Base-by-base conservation (phyloP, 1,140 invertebrate species). In the Eriocheir sinensis region DNA sequence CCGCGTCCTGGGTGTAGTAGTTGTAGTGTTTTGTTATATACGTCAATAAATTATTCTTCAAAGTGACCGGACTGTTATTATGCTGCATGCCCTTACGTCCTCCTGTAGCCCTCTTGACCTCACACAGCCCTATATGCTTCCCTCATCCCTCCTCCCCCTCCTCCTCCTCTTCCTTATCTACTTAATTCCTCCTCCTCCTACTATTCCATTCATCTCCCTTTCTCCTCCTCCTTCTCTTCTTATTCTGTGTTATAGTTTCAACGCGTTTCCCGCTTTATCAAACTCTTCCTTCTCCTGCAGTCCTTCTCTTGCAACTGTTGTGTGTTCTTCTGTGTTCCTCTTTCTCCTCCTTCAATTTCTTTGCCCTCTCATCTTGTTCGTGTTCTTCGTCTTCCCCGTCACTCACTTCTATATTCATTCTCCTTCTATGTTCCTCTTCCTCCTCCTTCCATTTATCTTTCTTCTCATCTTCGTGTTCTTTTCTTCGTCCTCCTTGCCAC, bases 221-320 rank as follows among this genome's bases (percentile, higher is more conserved):
- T 72, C 60, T n/a, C 60, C n/a, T 72, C 60, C 60, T 72, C 60
- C n/a, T n/a, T 72, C 60, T n/a, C 60, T 72, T n/a, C 60, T 72
- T 72, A n/a, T 72, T 72, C 60, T n/a, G 15, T 72, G 60, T 72
- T 72, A 72, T 72, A 15, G n/a, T n/a, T 72, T 72, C 12, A 15
- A 15, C n/a, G 15, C n/a, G 12, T n/a, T n/a, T 72, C 60, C 60
- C 60, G 15, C 60, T n/a, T n/a, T 72, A n/a, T n/a, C 60, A 15
- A 15, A 15, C 60, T 72, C n/a, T n/a, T n/a, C n/a, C n/a, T n/a
- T n/a, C n/a, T n/a, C 60, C 60, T 72, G 12, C 60, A 15, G 15
- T n/a, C 60, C 60, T 72, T n/a, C 60, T n/a, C n/a, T n/a, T n/a
- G 12, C n/a, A 15, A 15, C 60, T 72, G 12, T n/a, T n/a, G 15